Evolutionary conservation across 2,113 vertebrate species (phyloP).

Genomic region (Stegastes partitus): DNA sequence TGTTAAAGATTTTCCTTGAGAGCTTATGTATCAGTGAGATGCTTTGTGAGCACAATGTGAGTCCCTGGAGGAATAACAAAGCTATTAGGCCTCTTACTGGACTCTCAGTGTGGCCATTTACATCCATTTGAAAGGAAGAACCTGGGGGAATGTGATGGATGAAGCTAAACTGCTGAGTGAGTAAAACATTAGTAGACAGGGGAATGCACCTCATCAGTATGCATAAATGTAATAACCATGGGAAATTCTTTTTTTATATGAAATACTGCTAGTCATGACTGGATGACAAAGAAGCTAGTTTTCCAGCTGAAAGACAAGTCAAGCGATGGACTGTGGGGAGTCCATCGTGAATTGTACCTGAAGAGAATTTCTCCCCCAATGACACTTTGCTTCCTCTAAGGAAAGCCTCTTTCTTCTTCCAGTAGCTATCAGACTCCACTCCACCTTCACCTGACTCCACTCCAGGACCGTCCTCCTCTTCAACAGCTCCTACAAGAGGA

Average conservation of each 20-base stretch:
- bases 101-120: constrained; percentile 73
- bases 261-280: constrained; percentile 5
- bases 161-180: constrained; percentile 67
- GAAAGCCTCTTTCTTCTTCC: constrained; percentile 83
- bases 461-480: constrained; percentile 66
- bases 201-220: constrained; percentile 54
- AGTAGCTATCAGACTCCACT: constrained; percentile 79
- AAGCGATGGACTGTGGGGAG: not conserved
- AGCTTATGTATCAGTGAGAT: constrained; percentile 62
- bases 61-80: constrained; percentile 66
- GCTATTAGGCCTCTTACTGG: constrained; percentile 74
- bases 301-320: constrained; percentile 1
- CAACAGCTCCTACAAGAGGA: constrained; percentile 48
- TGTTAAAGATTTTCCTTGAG: constrained; percentile 44
- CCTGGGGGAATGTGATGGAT: constrained; percentile 53
- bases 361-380: constrained; percentile 84
- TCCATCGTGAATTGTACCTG: constrained; percentile 79
- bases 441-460: constrained; percentile 69
- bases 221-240: constrained; percentile 29
- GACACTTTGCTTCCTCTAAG: constrained; percentile 77
- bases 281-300: constrained; percentile 2
- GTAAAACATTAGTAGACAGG: constrained; percentile 61
- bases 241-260: not conserved
- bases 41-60: constrained; percentile 58
- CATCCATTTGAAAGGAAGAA: constrained; percentile 77